Evolutionary conservation across 2,888 invertebrate species (phyloP).

Genomic region (Crepidodera aurea): DNA sequence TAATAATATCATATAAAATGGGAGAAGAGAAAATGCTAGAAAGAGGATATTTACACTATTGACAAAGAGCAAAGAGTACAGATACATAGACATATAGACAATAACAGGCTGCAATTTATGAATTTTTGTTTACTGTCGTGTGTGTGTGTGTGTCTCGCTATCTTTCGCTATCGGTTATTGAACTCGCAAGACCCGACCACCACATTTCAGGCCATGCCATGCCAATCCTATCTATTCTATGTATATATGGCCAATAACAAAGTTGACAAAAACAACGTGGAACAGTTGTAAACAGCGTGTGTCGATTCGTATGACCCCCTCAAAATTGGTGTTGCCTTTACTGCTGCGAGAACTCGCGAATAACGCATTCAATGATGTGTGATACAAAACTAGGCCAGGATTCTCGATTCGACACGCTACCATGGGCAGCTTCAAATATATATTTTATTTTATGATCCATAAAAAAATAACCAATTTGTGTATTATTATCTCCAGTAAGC

Average conservation of each 20-base stretch:
- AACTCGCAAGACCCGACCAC: slow-evolving; percentile 29
- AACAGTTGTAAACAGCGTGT: slow-evolving; percentile 35
- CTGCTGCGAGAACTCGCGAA: slow-evolving; percentile 20
- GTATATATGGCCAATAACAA: slow-evolving; percentile 35
- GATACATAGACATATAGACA: neutral
- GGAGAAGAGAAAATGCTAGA: slow-evolving; percentile 1
- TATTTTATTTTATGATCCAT: no score
- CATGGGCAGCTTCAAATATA: slow-evolving; percentile 5
- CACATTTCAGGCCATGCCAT: slow-evolving; percentile 29
- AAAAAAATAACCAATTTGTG: no score
- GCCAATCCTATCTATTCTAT: no score
- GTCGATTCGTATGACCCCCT: slow-evolving; percentile 26
- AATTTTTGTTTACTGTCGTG: slow-evolving; percentile 15
- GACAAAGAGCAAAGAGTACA: slow-evolving; percentile 13
- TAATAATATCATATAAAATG: no score
- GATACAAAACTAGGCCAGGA: neutral
- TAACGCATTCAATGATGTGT: slow-evolving; percentile 26
- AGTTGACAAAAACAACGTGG: slow-evolving; percentile 33
- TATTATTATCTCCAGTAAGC: no score
- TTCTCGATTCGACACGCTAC: neutral
- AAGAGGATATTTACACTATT: slow-evolving; percentile 6
- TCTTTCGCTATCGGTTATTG: slow-evolving; percentile 36
- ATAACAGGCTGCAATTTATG: slow-evolving; percentile 17
- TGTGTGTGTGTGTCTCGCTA: slow-evolving; percentile 6
- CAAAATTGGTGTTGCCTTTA: slow-evolving; percentile 19